These are phyloP conservation scores for Terrapene triunguis DNA, from an alignment of 2,113 vertebrate genomes.

Conservation along the genomic window DNA sequence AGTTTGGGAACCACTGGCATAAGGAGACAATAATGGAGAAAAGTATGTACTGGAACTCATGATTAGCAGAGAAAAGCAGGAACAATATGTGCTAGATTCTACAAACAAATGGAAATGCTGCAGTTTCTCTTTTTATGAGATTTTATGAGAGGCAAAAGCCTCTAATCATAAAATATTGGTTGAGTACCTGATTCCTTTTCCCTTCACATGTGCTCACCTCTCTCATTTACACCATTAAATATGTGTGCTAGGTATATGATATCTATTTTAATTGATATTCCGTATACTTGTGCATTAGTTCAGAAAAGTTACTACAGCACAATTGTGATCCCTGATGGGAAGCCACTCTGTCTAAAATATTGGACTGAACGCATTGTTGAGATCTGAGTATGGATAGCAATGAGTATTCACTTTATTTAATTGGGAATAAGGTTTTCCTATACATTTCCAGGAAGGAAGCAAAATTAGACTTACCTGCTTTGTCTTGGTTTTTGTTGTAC, in stretches of 20 bases:
- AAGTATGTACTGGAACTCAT: not conserved
- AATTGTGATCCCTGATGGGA: not conserved
- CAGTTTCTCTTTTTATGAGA: not conserved
- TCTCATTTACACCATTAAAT: not conserved
- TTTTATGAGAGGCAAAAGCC: not conserved
- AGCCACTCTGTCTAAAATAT: not conserved
- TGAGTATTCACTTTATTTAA: not conserved
- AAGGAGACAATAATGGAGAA: not conserved
- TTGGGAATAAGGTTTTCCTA: not conserved
- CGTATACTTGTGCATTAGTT: not conserved
- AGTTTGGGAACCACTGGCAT: too few species aligned
- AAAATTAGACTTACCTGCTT: accelerated
- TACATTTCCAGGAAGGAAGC: not conserved
- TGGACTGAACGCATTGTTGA: not conserved
- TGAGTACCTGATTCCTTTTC: not conserved
- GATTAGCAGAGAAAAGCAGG: not conserved
- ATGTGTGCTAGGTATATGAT: not conserved
- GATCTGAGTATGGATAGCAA: not conserved
- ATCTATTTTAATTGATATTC: not conserved
- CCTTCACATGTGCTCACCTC: slow-evolving; percentile 3
- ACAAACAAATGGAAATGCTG: not conserved
- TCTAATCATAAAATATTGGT: not conserved
- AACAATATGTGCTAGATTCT: not conserved
- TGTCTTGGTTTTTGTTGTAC: not conserved
- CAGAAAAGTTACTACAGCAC: not conserved